Evolutionary conservation across 2,888 invertebrate genomes (phyloP).

Genomic region (Drosophila robusta): DNA sequence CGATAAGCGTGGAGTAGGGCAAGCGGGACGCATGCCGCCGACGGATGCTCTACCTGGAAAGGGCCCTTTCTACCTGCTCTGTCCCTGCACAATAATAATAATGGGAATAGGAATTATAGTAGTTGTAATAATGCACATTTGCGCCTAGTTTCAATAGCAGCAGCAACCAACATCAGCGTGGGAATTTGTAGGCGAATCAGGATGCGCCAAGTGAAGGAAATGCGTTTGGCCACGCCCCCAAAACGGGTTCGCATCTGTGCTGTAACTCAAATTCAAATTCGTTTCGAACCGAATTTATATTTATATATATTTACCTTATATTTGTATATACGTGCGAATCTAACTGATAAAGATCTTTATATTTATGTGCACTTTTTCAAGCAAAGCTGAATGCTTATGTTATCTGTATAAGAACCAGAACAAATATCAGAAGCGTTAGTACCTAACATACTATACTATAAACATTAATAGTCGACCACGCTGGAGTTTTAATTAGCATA

Average conservation of each 20-base stretch:
- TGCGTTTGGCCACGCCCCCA: constrained; percentile 16
- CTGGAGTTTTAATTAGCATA: too few species aligned
- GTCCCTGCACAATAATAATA: constrained; percentile 8
- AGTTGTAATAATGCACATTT: constrained; percentile 18
- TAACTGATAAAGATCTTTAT: too few species aligned
- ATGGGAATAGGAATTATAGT: constrained; percentile 15
- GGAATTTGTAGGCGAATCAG: constrained; percentile 34
- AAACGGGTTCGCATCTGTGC: not conserved
- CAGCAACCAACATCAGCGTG: constrained; percentile 30
- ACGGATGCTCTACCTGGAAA: constrained; percentile 27
- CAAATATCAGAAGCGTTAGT: too few species aligned
- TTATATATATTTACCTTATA: too few species aligned
- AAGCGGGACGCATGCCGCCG: constrained; percentile 12
- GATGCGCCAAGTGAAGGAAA: constrained; percentile 36
- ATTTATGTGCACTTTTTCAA: too few species aligned
- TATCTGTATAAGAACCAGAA: not conserved
- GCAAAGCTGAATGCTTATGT: not conserved
- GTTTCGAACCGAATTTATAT: not conserved
- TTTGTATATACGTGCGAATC: too few species aligned
- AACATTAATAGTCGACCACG: too few species aligned
- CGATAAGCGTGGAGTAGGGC: constrained; percentile 24
- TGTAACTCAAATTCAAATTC: not conserved
- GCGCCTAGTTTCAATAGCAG: constrained; percentile 29
- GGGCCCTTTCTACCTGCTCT: constrained; percentile 17
- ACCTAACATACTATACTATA: too few species aligned